Evolutionary conservation across 2,113 vertebrate genomes (phyloP), one percentile per base, ranked within the genome.

Genomic region (Brachyhypopomus occidentalis): DNA sequence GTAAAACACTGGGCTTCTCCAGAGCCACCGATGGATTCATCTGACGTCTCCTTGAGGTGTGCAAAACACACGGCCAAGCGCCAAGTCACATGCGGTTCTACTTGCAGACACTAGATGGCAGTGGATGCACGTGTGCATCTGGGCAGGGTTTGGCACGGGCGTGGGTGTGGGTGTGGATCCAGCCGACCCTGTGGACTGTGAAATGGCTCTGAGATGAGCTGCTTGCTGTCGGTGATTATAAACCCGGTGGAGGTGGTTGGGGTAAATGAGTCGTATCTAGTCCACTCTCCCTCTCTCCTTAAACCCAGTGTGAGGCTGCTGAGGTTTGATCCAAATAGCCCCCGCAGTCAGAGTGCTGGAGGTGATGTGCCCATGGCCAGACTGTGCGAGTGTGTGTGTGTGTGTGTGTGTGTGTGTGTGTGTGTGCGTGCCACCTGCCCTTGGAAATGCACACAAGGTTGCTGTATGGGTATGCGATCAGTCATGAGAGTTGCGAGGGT

Each of bases 101-200:
- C 41, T 22, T 22, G 1, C 12, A 7, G 16, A 75, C 85, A 87
- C 85, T 77, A 86, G 87, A 80, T 74, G 87, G 87, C 85, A 81
- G 55, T 81, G 58, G 79, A 48, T 56, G 63, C 74, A 66, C 75
- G 70, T 7, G 11, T 14, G 36, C 66, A 34, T 55, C 58, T 48
- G 36, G 9, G 7, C 23, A 7, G 12, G 4, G 9, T 60, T 41
- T n/a, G 23, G 59, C 25, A 41, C 9, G 4, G 16, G 4, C 41
- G 23, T 7, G 66, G 48, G 22, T 56, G 48, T 66, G 25, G 59
- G 34, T 22, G 78, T 17, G 64, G 27, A 25, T 62, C 27, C 16
- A 58, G 64, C 67, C 77, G 75, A 62, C 30, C 63, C 77, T 81
- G 59, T 79, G 70, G 73, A 81, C 78, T 69, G 82, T 67, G 77